Evolutionary conservation across 1,140 invertebrate species (phyloP).

Genomic region (Calosoma granatense): DNA sequence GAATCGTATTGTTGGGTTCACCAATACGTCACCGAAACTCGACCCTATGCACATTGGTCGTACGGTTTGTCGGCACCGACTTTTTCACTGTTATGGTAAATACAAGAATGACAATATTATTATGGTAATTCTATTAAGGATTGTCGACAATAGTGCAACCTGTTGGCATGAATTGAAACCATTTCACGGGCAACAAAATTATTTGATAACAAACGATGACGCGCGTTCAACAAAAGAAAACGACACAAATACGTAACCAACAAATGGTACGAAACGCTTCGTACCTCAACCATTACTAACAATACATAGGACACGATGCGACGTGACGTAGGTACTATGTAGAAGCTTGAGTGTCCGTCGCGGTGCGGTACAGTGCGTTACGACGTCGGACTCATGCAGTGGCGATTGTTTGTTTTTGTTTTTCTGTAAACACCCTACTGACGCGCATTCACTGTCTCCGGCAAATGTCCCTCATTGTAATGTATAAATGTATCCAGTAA

Average conservation of each 20-base stretch:
- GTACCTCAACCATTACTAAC: too few species aligned
- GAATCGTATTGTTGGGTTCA: slow-evolving; percentile 22
- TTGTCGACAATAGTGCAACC: slow-evolving; percentile 30
- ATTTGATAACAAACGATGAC: slow-evolving; percentile 30
- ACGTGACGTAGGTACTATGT: too few species aligned
- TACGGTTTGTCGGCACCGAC: not conserved
- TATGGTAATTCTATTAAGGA: slow-evolving; percentile 34
- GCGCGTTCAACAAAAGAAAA: not conserved
- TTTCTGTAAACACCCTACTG: too few species aligned
- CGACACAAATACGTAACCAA: not conserved
- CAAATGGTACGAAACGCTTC: not conserved
- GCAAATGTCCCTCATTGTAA: too few species aligned
- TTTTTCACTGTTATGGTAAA: slow-evolving; percentile 30
- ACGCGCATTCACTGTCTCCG: too few species aligned
- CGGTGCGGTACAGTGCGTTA: too few species aligned
- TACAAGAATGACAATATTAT: slow-evolving; percentile 34
- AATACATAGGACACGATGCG: too few species aligned
- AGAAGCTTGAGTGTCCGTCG: too few species aligned
- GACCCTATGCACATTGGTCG: not conserved
- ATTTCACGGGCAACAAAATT: slow-evolving; percentile 27
- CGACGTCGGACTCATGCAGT: too few species aligned
- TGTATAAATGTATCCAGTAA: too few species aligned
- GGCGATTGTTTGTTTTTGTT: too few species aligned
- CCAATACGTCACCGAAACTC: slow-evolving; percentile 22
- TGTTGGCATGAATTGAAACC: slow-evolving; percentile 28